These are phyloP conservation scores for Cheilosia urbana DNA, from an alignment of 2,888 invertebrate species.

Conservation along the genomic window DNA sequence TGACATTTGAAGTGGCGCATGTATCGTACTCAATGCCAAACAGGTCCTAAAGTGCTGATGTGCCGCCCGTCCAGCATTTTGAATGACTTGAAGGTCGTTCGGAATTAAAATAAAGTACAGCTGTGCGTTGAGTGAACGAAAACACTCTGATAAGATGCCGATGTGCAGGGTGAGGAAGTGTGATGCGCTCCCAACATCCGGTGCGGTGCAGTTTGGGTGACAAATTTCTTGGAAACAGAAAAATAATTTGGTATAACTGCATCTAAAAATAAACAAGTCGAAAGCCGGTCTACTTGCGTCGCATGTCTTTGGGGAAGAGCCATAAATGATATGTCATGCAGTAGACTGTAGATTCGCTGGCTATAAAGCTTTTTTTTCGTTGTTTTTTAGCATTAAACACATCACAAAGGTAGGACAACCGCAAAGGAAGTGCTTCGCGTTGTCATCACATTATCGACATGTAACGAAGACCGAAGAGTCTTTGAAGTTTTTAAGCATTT, in stretches of 20 bases:
- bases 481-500: too few species aligned
- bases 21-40: conserved; percentile 16
- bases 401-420: too few species aligned
- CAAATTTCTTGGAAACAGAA: not conserved
- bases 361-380: too few species aligned
- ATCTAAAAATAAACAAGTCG: not conserved
- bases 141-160: not conserved
- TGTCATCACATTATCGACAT: too few species aligned
- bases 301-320: not conserved
- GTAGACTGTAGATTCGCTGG: not conserved
- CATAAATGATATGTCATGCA: not conserved
- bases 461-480: too few species aligned
- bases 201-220: not conserved
- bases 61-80: conserved; percentile 9
- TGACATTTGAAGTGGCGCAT: conserved; percentile 2
- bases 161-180: not conserved
- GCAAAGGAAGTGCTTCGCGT: too few species aligned
- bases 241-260: not conserved
- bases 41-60: not conserved
- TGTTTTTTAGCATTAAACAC: too few species aligned
- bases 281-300: not conserved
- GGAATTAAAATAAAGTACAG: not conserved
- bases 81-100: not conserved
- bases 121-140: conserved; percentile 1
- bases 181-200: not conserved